phyloP scores from a whole-genome alignment of 2,113 vertebrate species.

The Eulemur macaco region DNA sequence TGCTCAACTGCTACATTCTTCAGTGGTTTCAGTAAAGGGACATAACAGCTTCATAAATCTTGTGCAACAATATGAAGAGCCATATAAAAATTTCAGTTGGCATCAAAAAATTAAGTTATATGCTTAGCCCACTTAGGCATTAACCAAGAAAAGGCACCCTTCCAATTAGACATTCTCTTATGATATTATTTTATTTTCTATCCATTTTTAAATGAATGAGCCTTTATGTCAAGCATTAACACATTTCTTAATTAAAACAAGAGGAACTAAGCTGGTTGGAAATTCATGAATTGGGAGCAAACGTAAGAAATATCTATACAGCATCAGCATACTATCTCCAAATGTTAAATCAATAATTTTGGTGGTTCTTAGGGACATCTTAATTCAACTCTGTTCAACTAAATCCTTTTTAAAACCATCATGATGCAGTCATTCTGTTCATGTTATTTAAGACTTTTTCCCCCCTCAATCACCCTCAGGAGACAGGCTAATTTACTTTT shows the following conservation, averaged over 20 bases:
- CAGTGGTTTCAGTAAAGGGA: not conserved
- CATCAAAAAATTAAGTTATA: not conserved
- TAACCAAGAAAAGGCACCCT: not conserved
- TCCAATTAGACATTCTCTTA: not conserved
- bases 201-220: not conserved
- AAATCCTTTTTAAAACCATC: not conserved
- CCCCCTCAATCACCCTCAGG: not conserved
- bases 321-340: not conserved
- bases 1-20: not conserved
- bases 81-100: not conserved
- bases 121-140: not conserved
- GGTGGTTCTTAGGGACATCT: not conserved
- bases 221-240: not conserved
- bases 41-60: not conserved
- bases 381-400: not conserved
- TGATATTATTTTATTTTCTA: not conserved
- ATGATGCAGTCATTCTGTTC: not conserved
- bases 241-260: not conserved
- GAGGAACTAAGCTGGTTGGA: not conserved
- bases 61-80: not conserved
- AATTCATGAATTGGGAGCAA: not conserved
- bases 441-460: not conserved
- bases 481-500: not conserved
- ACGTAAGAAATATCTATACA: not conserved
- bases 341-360: not conserved